Base-by-base conservation (phyloP, 2,113 vertebrate species). In the Cheirogaleus medius region DNA sequence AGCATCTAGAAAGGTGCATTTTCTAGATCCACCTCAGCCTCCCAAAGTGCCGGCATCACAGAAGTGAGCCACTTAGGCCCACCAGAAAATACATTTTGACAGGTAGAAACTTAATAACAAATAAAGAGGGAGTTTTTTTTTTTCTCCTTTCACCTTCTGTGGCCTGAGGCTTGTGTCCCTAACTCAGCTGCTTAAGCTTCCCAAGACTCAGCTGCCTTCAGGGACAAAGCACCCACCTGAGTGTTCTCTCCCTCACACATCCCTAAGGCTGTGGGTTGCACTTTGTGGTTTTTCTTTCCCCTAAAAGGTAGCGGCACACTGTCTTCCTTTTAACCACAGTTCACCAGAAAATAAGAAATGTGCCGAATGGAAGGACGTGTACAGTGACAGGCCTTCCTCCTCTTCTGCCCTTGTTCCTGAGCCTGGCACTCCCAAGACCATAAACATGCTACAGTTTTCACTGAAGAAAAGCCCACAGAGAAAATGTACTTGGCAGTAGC, bases 281-380 rank as follows among this genome's bases (percentile, higher is more conserved):
- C 63, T 87, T 76, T 34, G 37, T 68, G 20, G 44, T 74, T 29
- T 83, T 84, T 63, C 49, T 77, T 69, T 87, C 52, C 68, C 82
- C 89, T 44, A 37, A 92, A 78, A 89, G 52, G 54, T 68, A 60
- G 18, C 81, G 44, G 17, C 8, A 15, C 9, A 17, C 42, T 58
- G 39, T 74, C 71, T 94, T 89, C 52, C 84, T 96, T 83, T 92
- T 44, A 92, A 80, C 10, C 77, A 84, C 29, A 23, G 92, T 47
- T 95, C 34, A 82, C 34, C 54, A 39, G 44, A 83, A 87, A 63
- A 56, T 37, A 58, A 39, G n/a, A 68, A 77, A 9, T 34, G 27
- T n/a, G 42, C 14, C 63, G 34, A 23, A 42, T 37, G 6, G 6
- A 54, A 78, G 63, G 78, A 66, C 71, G 10, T 32, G 20, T 49